Percentiles rank a stretch among this genome's conserved stretches.
Evolutionary conservation across 2,797 vertebrate species (phyloP).

Genomic region (Netta rufina): DNA sequence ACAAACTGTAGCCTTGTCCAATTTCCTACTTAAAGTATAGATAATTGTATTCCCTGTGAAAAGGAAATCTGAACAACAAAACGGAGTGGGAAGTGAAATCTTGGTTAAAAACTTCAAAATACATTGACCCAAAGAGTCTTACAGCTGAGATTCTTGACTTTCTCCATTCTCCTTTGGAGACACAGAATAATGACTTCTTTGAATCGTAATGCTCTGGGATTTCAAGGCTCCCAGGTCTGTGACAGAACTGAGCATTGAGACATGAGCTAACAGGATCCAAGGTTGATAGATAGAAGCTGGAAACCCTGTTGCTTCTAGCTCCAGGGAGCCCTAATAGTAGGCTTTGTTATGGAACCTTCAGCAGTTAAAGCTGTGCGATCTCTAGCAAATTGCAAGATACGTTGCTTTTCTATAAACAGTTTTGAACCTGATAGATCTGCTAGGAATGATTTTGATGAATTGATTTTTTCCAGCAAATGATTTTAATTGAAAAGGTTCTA

Average conservation of each 20-base stretch:
- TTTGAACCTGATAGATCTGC: neutral
- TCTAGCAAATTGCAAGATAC: neutral
- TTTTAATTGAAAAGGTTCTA: neutral
- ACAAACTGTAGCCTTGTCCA: neutral
- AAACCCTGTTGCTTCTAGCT: neutral
- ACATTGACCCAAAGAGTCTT: neutral
- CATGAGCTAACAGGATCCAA: neutral
- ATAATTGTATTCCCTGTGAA: neutral
- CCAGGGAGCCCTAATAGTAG: no score
- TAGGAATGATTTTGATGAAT: neutral
- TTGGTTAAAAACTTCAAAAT: neutral
- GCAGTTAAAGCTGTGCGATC: neutral
- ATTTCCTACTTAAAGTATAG: neutral
- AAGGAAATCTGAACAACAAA: neutral
- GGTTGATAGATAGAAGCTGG: neutral
- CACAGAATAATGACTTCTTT: neutral
- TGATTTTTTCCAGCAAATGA: neutral
- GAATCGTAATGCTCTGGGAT: neutral
- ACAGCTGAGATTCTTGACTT: neutral
- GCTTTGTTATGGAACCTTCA: neutral
- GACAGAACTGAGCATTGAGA: neutral
- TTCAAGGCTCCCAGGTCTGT: neutral
- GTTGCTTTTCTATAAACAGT: neutral
- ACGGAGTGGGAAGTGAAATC: neutral
- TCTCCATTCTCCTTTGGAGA: neutral